Conservation (phyloP, 2,113 vertebrate genomes). For the Albula glossodonta region DNA sequence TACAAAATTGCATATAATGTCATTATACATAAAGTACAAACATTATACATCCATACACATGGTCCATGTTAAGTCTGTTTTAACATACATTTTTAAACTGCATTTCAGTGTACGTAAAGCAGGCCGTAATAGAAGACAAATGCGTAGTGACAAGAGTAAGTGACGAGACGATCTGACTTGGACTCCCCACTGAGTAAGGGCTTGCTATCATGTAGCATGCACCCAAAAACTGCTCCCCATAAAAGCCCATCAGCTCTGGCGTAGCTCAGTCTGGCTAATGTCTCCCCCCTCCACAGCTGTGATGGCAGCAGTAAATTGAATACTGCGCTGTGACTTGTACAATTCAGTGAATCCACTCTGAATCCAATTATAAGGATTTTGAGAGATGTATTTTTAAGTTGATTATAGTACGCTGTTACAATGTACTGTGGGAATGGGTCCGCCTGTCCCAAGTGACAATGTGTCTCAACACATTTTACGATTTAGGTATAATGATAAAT, state of each 20-base stretch:
- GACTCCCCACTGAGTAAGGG: background rate
- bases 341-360: background rate
- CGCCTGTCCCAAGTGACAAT: no score
- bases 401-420: no score
- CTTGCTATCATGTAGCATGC: background rate
- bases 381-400: no score
- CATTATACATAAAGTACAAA: background rate
- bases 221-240: background rate
- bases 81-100: no score
- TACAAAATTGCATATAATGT: background rate
- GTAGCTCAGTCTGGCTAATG: background rate
- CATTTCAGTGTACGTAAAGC: no score
- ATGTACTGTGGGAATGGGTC: no score
- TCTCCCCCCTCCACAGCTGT: background rate
- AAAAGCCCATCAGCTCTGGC: background rate
- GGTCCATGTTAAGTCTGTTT: no score
- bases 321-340: background rate
- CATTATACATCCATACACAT: no score
- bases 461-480: no score
- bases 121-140: no score
- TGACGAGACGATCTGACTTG: background rate
- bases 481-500: no score
- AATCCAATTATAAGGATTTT: no score
- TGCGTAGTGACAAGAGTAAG: background rate
- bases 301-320: constrained; percentile 18